A percentile compares a stretch with the other conserved stretches of the same genome.
phyloP scores from a whole-genome alignment of 2,113 vertebrate species.

The Mandrillus leucophaeus region DNA sequence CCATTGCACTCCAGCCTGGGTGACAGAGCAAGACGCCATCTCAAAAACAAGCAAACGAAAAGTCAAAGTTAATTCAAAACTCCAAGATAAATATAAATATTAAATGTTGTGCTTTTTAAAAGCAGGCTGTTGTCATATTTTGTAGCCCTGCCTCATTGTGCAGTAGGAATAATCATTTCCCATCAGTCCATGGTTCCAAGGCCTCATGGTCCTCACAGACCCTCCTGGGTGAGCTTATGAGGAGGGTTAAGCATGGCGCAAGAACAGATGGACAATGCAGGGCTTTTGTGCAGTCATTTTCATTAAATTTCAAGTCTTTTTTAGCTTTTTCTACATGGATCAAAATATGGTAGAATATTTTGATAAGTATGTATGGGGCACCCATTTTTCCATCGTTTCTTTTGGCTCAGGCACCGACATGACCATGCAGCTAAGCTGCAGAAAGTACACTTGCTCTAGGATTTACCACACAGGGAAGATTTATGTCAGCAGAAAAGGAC shows the following conservation, averaged over 20 bases:
- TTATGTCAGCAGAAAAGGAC: not conserved
- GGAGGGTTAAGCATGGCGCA: not conserved
- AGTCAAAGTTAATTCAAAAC: not conserved
- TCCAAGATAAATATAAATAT: not conserved
- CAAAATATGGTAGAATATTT: not conserved
- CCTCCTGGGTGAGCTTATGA: not conserved
- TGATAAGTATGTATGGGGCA: too few species aligned
- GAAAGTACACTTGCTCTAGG: not conserved
- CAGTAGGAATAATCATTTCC: rapidly evolving
- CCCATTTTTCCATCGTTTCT: not conserved
- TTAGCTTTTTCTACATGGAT: not conserved
- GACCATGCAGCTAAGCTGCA: rapidly evolving
- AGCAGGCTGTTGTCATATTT: not conserved
- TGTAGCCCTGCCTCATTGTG: rapidly evolving
- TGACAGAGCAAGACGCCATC: rapidly evolving
- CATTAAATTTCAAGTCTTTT: not conserved
- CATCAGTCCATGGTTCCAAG: not conserved
- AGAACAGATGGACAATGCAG: not conserved
- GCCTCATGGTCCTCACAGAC: rapidly evolving
- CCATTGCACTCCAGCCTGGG: too few species aligned
- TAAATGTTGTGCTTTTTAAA: not conserved
- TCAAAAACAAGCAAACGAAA: too few species aligned
- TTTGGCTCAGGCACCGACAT: not conserved
- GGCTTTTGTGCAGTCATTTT: not conserved
- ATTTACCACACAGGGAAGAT: not conserved